Conservation (phyloP, 2,113 vertebrate genomes). For the Fulmarus glacialis region DNA sequence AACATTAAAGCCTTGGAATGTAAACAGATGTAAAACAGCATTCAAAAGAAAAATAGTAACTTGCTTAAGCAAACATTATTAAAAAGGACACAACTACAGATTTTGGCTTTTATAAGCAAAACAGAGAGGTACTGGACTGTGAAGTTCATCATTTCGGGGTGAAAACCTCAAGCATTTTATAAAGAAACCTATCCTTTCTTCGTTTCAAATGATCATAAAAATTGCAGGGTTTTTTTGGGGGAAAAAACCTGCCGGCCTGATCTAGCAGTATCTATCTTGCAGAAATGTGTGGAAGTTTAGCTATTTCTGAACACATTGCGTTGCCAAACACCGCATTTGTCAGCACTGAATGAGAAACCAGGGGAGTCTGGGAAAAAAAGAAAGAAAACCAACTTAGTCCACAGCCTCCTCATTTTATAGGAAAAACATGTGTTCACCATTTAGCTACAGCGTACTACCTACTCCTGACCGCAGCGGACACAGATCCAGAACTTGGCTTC, state of each 20-base stretch:
- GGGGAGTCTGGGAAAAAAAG: background rate
- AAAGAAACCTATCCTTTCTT: background rate
- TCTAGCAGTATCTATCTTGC: background rate
- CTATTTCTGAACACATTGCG: background rate
- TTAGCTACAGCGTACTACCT: background rate
- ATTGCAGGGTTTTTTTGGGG: background rate
- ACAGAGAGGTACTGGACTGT: background rate
- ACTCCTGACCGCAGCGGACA: background rate
- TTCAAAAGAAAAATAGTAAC: background rate
- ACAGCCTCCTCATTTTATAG: background rate
- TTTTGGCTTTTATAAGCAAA: background rate
- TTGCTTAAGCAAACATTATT: background rate
- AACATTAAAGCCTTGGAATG: slow-evolving; percentile 35
- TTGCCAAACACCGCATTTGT: background rate
- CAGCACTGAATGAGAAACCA: slow-evolving; percentile 2
- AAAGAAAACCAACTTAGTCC: background rate
- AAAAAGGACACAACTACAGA: background rate
- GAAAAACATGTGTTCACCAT: background rate
- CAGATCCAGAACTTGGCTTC: slow-evolving; percentile 3
- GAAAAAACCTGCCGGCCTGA: background rate
- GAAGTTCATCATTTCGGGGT: background rate
- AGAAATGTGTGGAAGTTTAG: background rate
- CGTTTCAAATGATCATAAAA: background rate
- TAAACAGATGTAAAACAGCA: background rate
- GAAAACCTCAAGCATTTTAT: background rate